These are phyloP conservation scores for Chaetops frenatus DNA, from an alignment of 2,113 vertebrate species.

Conservation along the genomic window DNA sequence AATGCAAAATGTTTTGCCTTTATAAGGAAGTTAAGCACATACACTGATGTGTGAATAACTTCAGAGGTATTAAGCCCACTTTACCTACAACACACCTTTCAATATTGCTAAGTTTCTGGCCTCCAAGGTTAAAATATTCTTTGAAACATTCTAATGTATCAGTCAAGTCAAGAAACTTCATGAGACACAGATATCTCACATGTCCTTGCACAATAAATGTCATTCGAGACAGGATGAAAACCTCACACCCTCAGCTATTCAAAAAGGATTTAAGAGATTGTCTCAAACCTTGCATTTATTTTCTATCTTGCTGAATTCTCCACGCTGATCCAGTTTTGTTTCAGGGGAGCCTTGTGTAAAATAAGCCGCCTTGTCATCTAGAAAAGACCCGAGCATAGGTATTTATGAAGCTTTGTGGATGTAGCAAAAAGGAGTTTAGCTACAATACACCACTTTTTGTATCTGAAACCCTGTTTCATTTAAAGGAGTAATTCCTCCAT, in stretches of 20 bases:
- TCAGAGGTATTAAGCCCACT: background rate
- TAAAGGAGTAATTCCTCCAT: background rate
- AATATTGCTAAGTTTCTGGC: background rate
- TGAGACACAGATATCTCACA: background rate
- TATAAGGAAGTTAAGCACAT: background rate
- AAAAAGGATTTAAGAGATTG: background rate
- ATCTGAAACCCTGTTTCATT: background rate
- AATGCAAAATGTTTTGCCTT: background rate
- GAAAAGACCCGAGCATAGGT: background rate
- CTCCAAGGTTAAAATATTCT: background rate
- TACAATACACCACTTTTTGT: background rate
- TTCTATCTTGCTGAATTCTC: background rate
- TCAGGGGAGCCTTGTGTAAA: background rate
- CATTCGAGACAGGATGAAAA: background rate
- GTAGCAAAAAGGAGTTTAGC: background rate
- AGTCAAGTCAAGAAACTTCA: background rate
- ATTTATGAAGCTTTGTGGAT: background rate
- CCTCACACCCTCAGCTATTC: background rate
- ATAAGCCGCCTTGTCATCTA: slow-evolving; percentile 5
- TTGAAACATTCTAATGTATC: background rate
- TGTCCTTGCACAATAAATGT: background rate
- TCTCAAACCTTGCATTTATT: slow-evolving; percentile 42
- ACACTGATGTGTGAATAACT: background rate
- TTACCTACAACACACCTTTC: background rate
- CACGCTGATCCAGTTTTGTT: background rate